Evolutionary conservation across 2,888 invertebrate species (phyloP), one percentile per base, ranked within the genome.

Genomic region (Helobdella robusta): DNA sequence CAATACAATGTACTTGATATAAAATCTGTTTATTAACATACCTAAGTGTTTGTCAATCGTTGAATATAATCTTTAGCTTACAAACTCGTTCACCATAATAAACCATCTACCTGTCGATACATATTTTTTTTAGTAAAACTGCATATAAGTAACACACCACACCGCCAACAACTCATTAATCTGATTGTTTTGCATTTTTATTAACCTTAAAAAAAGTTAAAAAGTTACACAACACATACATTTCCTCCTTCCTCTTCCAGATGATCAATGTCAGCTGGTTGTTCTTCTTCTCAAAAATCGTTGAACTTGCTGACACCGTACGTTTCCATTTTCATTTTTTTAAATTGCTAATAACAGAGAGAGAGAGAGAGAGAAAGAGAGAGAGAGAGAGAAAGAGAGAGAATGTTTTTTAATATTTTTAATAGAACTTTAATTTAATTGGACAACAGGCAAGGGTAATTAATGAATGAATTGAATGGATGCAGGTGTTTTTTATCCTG

Each of bases 241-340:
- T 20, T 56, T n/a, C n/a, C 8, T 56, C 25, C 25, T 20, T 56
- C 20, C 48, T 20, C 2, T 74, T 74, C 30, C 73, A 77, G 75
- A 73, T 75, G 72, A 30, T 63, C 36, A 63, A 35, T 30, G 59
- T 64, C 23, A 48, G 36, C 35, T 66, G 66, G 66, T 25, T 63
- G 46, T 66, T 66, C 36, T 66, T 64, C 64, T 75, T 77, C 69
- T 76, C 77, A 35, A 77, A 77, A 68, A 69, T 77, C 40, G 75
- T 77, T 34, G 78, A 78, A 67, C 70, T 76, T 6, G 36, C 74
- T 30, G 78, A 78, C 67, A 77, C 77, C 32, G 77, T 76, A 70
- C 72, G 74, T 72, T 18, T 50, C 18, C 25, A 30, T 30, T 6
- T 20, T n/a, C n/a, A n/a, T n/a, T n/a, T n/a, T n/a, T n/a, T n/a